A percentile compares a stretch with the other conserved stretches of the same genome.
These are phyloP conservation scores for Phyllotis vaccarum DNA, from an alignment of 2,797 vertebrate genomes.

Conservation along the genomic window DNA sequence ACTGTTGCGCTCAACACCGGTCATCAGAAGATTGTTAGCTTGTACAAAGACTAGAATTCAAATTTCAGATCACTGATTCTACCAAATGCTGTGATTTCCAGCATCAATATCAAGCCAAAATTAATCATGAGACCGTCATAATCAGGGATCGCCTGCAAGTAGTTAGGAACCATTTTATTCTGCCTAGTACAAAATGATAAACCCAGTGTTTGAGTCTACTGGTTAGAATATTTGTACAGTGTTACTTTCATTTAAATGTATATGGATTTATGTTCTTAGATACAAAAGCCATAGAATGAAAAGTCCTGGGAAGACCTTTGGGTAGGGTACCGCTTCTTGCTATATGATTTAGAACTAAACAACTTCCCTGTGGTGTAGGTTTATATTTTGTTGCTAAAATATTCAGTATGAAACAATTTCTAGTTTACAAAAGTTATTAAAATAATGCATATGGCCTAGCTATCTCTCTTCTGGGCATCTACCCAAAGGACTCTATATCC, in stretches of 20 bases:
- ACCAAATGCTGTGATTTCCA: not conserved
- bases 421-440: not conserved
- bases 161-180: not conserved
- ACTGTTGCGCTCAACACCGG: too few species aligned
- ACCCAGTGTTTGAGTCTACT: not conserved
- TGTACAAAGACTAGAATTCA: not conserved
- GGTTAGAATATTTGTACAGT: not conserved
- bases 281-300: not conserved
- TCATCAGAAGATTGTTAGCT: not conserved
- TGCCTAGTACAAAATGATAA: constrained; percentile 4
- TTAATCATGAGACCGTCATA: not conserved
- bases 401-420: not conserved
- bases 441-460: not conserved
- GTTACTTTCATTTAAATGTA: too few species aligned
- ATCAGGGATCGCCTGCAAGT: not conserved
- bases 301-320: not conserved
- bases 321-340: not conserved
- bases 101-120: not conserved
- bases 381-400: not conserved
- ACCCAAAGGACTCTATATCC: not conserved
- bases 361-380: not conserved
- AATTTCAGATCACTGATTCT: not conserved
- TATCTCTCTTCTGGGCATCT: not conserved
- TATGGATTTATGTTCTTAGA: not conserved
- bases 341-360: not conserved